These are phyloP conservation scores for Clarias pachynema DNA, from an alignment of 2,797 vertebrate genomes.

Conservation along the genomic window DNA sequence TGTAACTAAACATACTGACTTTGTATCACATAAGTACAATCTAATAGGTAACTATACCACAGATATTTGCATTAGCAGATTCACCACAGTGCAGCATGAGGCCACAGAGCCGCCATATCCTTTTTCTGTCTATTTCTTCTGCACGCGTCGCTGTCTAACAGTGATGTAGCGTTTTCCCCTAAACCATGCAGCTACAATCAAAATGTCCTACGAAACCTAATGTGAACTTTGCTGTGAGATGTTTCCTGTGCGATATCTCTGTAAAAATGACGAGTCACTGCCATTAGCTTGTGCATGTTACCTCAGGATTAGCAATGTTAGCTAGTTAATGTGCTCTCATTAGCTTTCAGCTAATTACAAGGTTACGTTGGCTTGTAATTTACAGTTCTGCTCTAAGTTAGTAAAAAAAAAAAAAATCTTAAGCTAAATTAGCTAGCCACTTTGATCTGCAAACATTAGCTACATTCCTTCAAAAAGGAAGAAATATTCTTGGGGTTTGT, in stretches of 20 bases:
- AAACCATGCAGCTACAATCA: neutral
- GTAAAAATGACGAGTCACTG: neutral
- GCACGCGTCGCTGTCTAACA: neutral
- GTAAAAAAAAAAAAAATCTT: neutral
- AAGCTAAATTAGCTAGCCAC: neutral
- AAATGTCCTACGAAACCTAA: neutral
- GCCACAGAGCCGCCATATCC: neutral
- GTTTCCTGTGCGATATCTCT: neutral
- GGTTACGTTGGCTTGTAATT: neutral
- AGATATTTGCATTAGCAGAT: neutral
- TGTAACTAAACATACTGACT: neutral
- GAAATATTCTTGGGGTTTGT: neutral
- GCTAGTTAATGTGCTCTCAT: neutral
- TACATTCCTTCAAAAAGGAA: neutral
- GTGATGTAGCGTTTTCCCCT: neutral
- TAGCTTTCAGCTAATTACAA: neutral
- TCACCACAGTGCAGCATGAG: neutral
- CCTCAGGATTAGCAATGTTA: neutral
- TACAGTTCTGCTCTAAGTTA: neutral
- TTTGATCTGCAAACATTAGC: neutral
- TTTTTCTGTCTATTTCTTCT: neutral
- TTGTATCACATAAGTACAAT: neutral
- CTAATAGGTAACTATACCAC: neutral
- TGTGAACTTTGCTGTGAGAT: accelerated
- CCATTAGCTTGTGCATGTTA: neutral